These are phyloP conservation scores for Rhyacophila evoluta DNA, from an alignment of 2,888 invertebrate species.

Conservation along the genomic window DNA sequence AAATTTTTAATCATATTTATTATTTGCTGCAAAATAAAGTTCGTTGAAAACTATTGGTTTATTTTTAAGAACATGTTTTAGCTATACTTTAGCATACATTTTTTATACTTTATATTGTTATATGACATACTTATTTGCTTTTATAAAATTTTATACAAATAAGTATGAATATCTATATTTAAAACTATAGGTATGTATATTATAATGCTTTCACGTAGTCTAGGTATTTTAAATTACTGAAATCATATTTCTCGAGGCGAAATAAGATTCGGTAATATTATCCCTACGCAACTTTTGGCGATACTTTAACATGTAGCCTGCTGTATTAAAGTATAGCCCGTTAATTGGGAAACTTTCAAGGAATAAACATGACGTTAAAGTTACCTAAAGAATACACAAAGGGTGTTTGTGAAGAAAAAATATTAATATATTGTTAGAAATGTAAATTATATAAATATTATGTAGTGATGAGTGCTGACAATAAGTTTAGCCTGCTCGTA, in stretches of 20 bases:
- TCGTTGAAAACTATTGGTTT: too few relatives aligned
- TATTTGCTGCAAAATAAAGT: too few relatives aligned
- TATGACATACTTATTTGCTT: too few relatives aligned
- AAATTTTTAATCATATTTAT: too few relatives aligned
- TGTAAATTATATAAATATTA: too few relatives aligned
- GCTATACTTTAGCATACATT: too few relatives aligned
- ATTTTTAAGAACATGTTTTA: too few relatives aligned
- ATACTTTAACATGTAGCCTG: background rate
- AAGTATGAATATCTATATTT: too few relatives aligned
- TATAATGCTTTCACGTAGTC: background rate
- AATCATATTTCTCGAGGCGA: slow-evolving; percentile 9
- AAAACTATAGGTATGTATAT: background rate
- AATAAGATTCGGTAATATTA: background rate
- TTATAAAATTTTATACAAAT: too few relatives aligned
- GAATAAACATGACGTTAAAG: slow-evolving; percentile 20
- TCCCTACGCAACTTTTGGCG: background rate
- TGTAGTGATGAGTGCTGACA: too few relatives aligned
- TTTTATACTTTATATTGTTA: too few relatives aligned
- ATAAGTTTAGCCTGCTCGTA: too few relatives aligned
- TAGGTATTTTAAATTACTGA: background rate
- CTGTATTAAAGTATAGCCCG: background rate
- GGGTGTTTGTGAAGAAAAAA: background rate
- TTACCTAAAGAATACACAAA: background rate
- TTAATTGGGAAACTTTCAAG: slow-evolving; percentile 14
- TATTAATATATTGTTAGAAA: background rate